A percentile compares a stretch with the other conserved stretches of the same genome.
phyloP scores from a whole-genome alignment of 1,140 invertebrate species.

The Diabrotica virgifera region DNA sequence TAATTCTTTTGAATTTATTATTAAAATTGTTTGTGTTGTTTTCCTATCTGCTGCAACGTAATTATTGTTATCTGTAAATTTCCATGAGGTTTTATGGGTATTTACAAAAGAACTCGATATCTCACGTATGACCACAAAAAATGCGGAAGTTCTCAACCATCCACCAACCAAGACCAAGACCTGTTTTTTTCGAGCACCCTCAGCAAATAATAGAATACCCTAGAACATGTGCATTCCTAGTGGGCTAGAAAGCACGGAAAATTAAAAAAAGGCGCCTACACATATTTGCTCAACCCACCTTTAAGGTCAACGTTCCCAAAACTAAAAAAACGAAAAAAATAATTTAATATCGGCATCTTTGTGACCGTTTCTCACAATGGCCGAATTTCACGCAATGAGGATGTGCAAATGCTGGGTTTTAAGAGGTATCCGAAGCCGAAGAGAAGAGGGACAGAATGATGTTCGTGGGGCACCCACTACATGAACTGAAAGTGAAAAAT shows the following conservation, averaged over 20 bases:
- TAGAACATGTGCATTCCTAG: slow-evolving; percentile 10
- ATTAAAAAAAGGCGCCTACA: slow-evolving; percentile 12
- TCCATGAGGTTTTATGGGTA: no score
- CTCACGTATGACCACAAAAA: neutral
- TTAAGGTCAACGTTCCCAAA: slow-evolving; percentile 7
- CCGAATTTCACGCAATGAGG: slow-evolving; percentile 19
- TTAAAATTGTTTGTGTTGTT: no score
- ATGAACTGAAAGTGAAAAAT: slow-evolving; percentile 20
- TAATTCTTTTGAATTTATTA: no score
- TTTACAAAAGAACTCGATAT: no score
- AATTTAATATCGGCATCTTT: slow-evolving; percentile 19
- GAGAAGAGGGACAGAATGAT: slow-evolving; percentile 12
- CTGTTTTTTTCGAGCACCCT: slow-evolving; percentile 10
- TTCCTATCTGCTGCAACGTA: no score
- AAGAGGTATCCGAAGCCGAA: neutral
- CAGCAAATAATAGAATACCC: slow-evolving; percentile 10
- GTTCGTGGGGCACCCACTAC: slow-evolving; percentile 12
- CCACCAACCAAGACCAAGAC: neutral
- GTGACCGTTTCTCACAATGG: slow-evolving; percentile 16
- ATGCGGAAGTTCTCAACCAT: slow-evolving; percentile 9
- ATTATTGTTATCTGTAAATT: no score
- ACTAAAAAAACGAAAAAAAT: slow-evolving; percentile 15
- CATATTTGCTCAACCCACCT: slow-evolving; percentile 14
- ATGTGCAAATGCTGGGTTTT: slow-evolving; percentile 18
- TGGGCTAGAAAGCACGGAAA: slow-evolving; percentile 1